Evolutionary conservation across 2,797 vertebrate genomes (phyloP).

Genomic region (Sebastes steindachneri): DNA sequence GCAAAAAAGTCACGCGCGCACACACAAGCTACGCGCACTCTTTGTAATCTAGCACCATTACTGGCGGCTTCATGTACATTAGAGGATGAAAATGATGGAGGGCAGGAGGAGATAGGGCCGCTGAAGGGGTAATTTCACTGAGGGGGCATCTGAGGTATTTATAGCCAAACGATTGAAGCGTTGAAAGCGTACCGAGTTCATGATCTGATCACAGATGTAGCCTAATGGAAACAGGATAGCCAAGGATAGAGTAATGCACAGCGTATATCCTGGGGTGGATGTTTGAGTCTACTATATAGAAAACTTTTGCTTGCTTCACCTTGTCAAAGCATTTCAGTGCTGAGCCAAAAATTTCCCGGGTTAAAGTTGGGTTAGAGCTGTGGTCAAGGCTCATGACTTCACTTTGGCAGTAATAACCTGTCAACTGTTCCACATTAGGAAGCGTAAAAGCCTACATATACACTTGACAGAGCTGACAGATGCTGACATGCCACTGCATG

Average conservation of each 20-base stretch:
- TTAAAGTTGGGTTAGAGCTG: constrained; percentile 70
- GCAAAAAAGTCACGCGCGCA: constrained; percentile 55
- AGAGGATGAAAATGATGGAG: constrained; percentile 74
- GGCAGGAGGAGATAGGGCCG: constrained; percentile 40
- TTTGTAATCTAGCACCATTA: constrained; percentile 82
- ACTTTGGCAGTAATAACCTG: constrained; percentile 79
- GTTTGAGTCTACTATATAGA: constrained; percentile 26
- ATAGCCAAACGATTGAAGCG: constrained; percentile 63
- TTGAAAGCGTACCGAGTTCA: constrained; percentile 60
- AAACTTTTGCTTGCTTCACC: constrained; percentile 58
- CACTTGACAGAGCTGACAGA: constrained; percentile 79
- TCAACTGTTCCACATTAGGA: constrained; percentile 78
- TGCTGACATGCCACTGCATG: constrained; percentile 75
- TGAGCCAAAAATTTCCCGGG: constrained; percentile 53
- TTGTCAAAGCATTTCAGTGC: constrained; percentile 60
- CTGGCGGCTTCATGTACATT: constrained; percentile 80
- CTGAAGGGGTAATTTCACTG: constrained; percentile 67
- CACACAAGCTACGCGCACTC: constrained; percentile 36
- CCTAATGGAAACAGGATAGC: constrained; percentile 56
- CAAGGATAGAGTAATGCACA: constrained; percentile 18
- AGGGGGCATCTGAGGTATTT: constrained; percentile 71
- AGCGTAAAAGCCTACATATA: constrained; percentile 74
- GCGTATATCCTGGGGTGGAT: constrained; percentile 8
- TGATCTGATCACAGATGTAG: constrained; percentile 60
- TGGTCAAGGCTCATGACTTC: constrained; percentile 76